Evolutionary conservation across 1,140 invertebrate genomes (phyloP).

Genomic region (Lepidurus couesii): DNA sequence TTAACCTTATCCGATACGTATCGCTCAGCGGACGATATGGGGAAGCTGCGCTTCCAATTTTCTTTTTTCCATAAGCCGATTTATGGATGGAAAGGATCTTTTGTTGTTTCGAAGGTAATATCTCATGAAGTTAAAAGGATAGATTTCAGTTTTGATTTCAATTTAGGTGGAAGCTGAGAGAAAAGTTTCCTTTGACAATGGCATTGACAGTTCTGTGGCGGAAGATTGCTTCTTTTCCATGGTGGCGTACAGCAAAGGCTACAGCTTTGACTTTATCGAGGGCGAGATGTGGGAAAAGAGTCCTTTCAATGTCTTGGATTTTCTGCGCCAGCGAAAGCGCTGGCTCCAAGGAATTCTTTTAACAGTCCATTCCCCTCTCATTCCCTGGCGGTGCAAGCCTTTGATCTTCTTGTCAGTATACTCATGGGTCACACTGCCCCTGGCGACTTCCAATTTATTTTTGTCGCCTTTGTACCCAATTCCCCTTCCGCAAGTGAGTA

Average conservation of each 20-base stretch:
- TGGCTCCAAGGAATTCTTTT: conserved; percentile 89
- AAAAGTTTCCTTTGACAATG: conserved; percentile 89
- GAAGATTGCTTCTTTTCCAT: conserved; percentile 96
- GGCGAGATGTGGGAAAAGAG: conserved; percentile 98
- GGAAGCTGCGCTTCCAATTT: conserved; percentile 88
- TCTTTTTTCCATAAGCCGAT: conserved; percentile 88
- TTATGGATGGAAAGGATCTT: conserved; percentile 97
- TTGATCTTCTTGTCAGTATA: conserved; percentile 84
- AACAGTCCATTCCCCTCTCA: conserved; percentile 81
- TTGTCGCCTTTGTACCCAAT: conserved; percentile 79
- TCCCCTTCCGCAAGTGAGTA: conserved; percentile 44
- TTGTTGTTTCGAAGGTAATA: conserved; percentile 81
- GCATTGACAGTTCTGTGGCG: conserved; percentile 89
- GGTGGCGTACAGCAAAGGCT: conserved; percentile 78
- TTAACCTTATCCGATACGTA: conserved; percentile 88
- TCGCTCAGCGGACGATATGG: conserved; percentile 94
- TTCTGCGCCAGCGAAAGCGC: conserved; percentile 89
- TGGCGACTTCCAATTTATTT: conserved; percentile 82
- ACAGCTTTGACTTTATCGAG: conserved; percentile 86
- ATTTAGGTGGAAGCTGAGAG: conserved; percentile 78
- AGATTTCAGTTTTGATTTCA: conserved; percentile 34
- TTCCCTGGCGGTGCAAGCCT: conserved; percentile 77
- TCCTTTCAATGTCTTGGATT: conserved; percentile 92
- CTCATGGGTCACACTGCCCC: conserved; percentile 89
- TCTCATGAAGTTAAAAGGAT: background rate